Conservation (phyloP, 1,140 invertebrate genomes). For the Drosophila malerkotliana region DNA sequence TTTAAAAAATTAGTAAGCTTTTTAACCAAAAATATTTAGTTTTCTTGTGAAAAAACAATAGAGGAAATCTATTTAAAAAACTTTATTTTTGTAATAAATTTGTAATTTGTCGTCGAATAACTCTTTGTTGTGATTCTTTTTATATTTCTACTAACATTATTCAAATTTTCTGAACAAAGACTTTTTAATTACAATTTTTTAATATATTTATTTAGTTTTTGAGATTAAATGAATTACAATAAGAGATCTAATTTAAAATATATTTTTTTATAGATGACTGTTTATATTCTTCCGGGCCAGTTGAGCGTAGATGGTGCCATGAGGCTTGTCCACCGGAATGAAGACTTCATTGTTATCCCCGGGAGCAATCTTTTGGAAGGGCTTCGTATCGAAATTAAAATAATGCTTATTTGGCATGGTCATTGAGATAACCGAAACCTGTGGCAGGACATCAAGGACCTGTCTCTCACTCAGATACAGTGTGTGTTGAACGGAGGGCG, state of each 20-base stretch:
- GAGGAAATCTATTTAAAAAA: too few relatives aligned
- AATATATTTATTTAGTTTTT: background rate
- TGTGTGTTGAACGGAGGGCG: constrained; percentile 91
- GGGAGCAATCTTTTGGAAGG: constrained; percentile 87
- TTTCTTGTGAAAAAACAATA: too few relatives aligned
- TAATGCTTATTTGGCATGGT: constrained; percentile 92
- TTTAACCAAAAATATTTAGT: too few relatives aligned
- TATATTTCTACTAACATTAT: too few relatives aligned
- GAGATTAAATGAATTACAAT: background rate
- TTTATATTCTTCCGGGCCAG: constrained; percentile 86
- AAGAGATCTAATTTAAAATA: background rate
- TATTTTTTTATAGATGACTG: constrained; percentile 74
- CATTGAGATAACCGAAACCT: constrained; percentile 89
- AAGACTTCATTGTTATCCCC: constrained; percentile 89
- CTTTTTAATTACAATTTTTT: too few relatives aligned
- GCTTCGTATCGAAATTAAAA: constrained; percentile 89
- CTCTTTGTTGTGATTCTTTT: too few relatives aligned
- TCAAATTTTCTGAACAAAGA: too few relatives aligned
- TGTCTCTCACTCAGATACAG: constrained; percentile 88
- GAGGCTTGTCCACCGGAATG: constrained; percentile 89
- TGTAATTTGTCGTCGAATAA: too few relatives aligned
- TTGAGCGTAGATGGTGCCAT: constrained; percentile 90
- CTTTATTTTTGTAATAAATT: too few relatives aligned
- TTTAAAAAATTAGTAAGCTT: background rate
- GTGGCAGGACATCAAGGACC: constrained; percentile 87